Evolutionary conservation across 2,797 vertebrate genomes (phyloP).

Genomic region (Furcifer pardalis): DNA sequence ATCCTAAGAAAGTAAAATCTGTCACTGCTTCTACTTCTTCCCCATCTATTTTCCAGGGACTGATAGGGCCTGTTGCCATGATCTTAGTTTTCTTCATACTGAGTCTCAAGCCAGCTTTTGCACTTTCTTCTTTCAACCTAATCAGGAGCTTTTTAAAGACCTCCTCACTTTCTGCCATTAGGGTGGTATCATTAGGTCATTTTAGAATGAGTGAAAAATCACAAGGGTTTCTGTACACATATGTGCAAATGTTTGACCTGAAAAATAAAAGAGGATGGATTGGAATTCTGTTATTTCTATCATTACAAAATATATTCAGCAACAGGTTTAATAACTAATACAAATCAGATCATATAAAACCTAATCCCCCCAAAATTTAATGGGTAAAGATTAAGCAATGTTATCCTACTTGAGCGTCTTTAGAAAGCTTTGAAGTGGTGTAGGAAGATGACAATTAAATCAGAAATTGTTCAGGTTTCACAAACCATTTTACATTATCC

Average conservation of each 20-base stretch:
- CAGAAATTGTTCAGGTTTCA: not conserved
- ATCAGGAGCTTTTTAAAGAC: too few relatives aligned
- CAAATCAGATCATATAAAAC: not conserved
- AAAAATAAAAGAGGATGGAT: not conserved
- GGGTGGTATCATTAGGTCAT: too few relatives aligned
- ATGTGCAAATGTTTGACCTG: not conserved
- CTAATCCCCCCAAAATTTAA: too few relatives aligned
- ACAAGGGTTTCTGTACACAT: not conserved
- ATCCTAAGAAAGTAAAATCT: too few relatives aligned
- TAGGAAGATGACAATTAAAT: not conserved
- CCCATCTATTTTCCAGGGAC: too few relatives aligned
- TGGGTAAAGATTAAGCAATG: not conserved
- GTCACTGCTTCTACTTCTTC: too few relatives aligned
- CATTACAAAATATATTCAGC: not conserved
- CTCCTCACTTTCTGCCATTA: too few relatives aligned
- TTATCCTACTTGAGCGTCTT: not conserved
- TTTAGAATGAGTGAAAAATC: not conserved
- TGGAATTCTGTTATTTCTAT: not conserved
- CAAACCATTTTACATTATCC: not conserved
- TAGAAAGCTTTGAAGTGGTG: not conserved
- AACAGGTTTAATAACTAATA: not conserved
- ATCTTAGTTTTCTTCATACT: too few relatives aligned
- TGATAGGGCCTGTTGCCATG: too few relatives aligned
- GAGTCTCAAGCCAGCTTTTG: too few relatives aligned
- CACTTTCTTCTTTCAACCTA: too few relatives aligned